Evolutionary conservation across 2,797 vertebrate species (phyloP), one percentile per base, ranked within the genome.

Genomic region (Sebastes vulpes): DNA sequence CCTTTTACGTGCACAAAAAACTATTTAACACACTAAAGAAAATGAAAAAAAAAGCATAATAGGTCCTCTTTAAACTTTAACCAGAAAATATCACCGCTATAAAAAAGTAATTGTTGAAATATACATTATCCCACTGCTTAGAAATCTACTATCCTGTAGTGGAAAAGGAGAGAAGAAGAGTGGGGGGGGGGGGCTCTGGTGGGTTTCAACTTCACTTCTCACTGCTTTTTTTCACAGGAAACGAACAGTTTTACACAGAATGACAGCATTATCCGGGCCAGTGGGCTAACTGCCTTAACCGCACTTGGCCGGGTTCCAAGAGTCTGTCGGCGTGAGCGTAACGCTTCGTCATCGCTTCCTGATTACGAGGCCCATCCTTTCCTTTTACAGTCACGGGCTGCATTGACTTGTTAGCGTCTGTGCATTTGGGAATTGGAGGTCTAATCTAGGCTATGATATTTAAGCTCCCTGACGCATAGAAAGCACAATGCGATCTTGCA

Each of bases 261-360:
- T 64, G 50, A 74, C 53, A 58, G 26, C 53, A 57, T 85, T 77
- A 72, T 50, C 50, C 5, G 4, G 31, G 69, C 53, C 60, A 56
- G 68, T 57, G 65, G 46, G 69, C 56, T 74, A 66, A 75, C 71
- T 66, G 67, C n/a, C 21, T 74, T 21, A 32, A 25, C 66, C 60
- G 52, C 48, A 26, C 71, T 53, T 65, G 72, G 75, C 84, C 5
- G 28, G 23, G 21, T 21, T 83, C 56, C 76, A 77, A 63, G 11
- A 26, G 61, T 57, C 38, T 48, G 48, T 76, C 61, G 3, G 73
- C 63, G 67, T 26, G 32, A 75, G 52, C 16, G 1, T 60, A 81
- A 80, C 18, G 50, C 75, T 76, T 72, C 6, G 12, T 88, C 75
- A 82, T 88, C 0, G 12, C 81, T 86, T 85, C 72, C 75, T 88